phyloP scores from a whole-genome alignment of 2,888 invertebrate species.

The Hydrotaea cyrtoneurina region DNA sequence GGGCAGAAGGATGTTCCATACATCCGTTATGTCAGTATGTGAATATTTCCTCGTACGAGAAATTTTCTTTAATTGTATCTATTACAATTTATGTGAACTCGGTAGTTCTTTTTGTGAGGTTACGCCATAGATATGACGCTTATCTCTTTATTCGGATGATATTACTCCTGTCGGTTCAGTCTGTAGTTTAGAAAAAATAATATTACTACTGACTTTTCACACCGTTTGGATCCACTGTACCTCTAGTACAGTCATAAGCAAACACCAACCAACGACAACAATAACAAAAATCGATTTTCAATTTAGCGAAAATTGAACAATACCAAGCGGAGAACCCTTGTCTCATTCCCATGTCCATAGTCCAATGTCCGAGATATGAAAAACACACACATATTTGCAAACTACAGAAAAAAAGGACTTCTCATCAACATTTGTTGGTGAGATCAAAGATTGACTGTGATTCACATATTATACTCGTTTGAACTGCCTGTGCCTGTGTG shows the following conservation, averaged over 20 bases:
- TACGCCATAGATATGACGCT: too few species aligned
- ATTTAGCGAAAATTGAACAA: slow-evolving; percentile 15
- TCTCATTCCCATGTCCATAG: neutral
- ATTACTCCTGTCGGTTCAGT: too few species aligned
- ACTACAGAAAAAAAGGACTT: slow-evolving; percentile 3
- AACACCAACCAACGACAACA: slow-evolving; percentile 4
- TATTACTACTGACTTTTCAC: neutral
- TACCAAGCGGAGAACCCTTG: neutral
- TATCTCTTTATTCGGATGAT: too few species aligned
- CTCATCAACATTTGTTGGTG: slow-evolving; percentile 15
- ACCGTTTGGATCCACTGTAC: too few species aligned
- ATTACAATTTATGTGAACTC: too few species aligned
- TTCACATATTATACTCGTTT: neutral
- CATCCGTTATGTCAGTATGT: too few species aligned
- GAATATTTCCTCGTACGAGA: too few species aligned
- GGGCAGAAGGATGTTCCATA: too few species aligned
- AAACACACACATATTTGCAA: slow-evolving; percentile 14
- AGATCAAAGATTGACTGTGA: slow-evolving; percentile 27
- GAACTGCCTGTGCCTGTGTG: too few species aligned
- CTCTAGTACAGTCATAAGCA: neutral
- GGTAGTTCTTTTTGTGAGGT: too few species aligned
- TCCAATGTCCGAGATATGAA: slow-evolving; percentile 8
- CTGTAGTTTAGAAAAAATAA: too few species aligned
- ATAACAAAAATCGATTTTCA: slow-evolving; percentile 31
- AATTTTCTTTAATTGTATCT: too few species aligned